Base-by-base conservation (phyloP, 2,888 invertebrate genomes). In the Oscheius sp. region DNA sequence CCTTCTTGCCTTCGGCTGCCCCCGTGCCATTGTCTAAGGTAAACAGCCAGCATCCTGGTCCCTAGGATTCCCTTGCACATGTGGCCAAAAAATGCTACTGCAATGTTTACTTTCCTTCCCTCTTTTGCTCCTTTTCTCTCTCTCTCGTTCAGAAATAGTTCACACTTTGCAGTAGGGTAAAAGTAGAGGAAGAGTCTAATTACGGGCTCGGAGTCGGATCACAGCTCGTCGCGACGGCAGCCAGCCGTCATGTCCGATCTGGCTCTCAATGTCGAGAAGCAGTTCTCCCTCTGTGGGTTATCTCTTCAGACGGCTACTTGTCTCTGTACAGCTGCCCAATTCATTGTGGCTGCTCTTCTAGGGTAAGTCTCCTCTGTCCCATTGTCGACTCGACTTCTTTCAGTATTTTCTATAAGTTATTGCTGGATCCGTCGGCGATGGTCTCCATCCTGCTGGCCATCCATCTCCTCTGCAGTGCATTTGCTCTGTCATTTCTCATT, bases 361-460 rank as follows among this genome's bases (percentile, higher is more conserved):
- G 71, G 71, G 71, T 71, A n/a, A 52, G 71, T 56, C n/a, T n/a
- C 27, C 43, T 6, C 9, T 18, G 52, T 52, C 21, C 49, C 5
- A 2, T 5, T 13, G 2, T 3, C 49, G 5, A 35, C 35, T 6
- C 35, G 12, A 41, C n/a, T 9, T 25, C 21, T 55, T 79, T 29
- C 78, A 82, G 82, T 46, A 66, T 81, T n/a, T 61, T 77, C 13
- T 82, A 81, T 55, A 74, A 72, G 0, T 45, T 76, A 13, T 69
- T 76, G 43, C 74, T 83, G 53, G 75, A 76, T 27, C 73, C 69
- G 7, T 73, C 76, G 58, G 69, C 66, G 27, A 81, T 84, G 45
- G 69, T 84, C 53, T 68, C 61, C 2, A 81, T 84, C 25, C 69
- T 84, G n/a, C 73, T 82, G 69, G 72, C 76, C 71, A 82, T 81